A percentile compares a stretch with the other conserved stretches of the same genome.
Evolutionary conservation across 2,797 vertebrate genomes (phyloP).

Genomic region (Denticeps clupeoides): DNA sequence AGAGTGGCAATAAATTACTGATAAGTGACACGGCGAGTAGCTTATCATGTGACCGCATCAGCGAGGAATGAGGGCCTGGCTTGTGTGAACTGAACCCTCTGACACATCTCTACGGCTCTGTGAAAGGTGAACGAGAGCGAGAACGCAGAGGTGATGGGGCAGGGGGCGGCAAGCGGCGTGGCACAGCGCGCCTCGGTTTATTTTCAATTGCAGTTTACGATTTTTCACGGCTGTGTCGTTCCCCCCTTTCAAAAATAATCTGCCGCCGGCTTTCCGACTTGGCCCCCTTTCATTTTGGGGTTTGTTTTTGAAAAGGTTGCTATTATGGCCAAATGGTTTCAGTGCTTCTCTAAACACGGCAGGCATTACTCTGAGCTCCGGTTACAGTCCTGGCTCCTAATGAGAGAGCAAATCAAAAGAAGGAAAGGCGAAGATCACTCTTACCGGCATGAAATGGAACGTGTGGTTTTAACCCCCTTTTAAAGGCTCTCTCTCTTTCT

Average conservation of each 20-base stretch:
- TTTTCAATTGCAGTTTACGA: conserved; percentile 57
- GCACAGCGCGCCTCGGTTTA: conserved; percentile 34
- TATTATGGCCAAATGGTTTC: conserved; percentile 64
- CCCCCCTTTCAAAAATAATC: conserved; percentile 53
- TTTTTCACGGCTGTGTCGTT: conserved; percentile 54
- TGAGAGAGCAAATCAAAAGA: conserved; percentile 63
- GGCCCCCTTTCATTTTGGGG: conserved; percentile 51
- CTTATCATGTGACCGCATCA: conserved; percentile 59
- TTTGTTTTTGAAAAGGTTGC: conserved; percentile 61
- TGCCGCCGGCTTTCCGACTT: conserved; percentile 45
- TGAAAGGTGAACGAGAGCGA: conserved; percentile 32
- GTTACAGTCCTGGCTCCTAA: conserved; percentile 64
- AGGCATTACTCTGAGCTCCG: conserved; percentile 60
- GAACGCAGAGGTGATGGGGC: conserved; percentile 21
- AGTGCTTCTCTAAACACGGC: conserved; percentile 62
- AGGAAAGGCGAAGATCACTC: conserved; percentile 57
- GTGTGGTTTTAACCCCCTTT: conserved; percentile 55
- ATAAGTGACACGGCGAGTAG: conserved; percentile 52
- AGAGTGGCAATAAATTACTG: conserved; percentile 55
- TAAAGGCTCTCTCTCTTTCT: conserved; percentile 35
- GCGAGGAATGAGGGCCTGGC: conserved; percentile 59
- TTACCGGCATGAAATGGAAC: conserved; percentile 50
- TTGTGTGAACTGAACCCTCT: conserved; percentile 56
- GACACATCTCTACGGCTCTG: conserved; percentile 53
- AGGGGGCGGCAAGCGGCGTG: not conserved